Evolutionary conservation across 2,113 vertebrate species (phyloP).

Genomic region (Calcarius ornatus): DNA sequence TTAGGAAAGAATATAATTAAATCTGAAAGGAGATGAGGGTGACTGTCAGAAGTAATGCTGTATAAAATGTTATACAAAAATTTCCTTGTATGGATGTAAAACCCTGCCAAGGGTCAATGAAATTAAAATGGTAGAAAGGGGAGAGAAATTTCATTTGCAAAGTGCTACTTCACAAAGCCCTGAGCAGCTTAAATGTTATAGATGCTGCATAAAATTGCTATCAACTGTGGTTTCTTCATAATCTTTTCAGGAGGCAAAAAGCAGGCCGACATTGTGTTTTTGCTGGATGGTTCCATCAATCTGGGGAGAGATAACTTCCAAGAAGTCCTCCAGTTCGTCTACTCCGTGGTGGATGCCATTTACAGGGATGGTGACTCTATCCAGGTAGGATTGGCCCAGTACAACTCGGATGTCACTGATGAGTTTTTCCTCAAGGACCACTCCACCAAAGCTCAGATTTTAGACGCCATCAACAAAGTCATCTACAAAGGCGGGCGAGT

Average conservation of each 20-base stretch:
- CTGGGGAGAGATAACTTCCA: slow-evolving; percentile 83
- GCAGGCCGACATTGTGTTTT: slow-evolving; percentile 92
- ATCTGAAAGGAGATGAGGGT: neutral
- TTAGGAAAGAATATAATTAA: neutral
- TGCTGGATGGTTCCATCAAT: slow-evolving; percentile 94
- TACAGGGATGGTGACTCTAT: slow-evolving; percentile 82
- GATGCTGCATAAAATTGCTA: neutral
- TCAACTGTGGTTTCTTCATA: neutral
- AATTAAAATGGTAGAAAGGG: neutral
- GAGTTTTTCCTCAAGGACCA: slow-evolving; percentile 88
- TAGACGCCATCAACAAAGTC: slow-evolving; percentile 76
- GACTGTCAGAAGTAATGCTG: neutral
- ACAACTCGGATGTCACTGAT: slow-evolving; percentile 86
- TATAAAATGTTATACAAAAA: neutral
- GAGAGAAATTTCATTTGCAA: neutral
- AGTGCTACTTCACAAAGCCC: neutral
- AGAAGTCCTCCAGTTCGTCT: slow-evolving; percentile 81
- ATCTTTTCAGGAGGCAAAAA: slow-evolving; percentile 71
- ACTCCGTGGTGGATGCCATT: slow-evolving; percentile 83
- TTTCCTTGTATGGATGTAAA: neutral
- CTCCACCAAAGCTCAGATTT: slow-evolving; percentile 78
- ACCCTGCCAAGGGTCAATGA: neutral
- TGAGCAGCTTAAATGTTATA: neutral
- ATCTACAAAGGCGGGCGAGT: slow-evolving; percentile 86
- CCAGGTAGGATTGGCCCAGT: slow-evolving; percentile 87